Percentiles rank a stretch among this genome's conserved stretches.
phyloP scores from a whole-genome alignment of 2,888 invertebrate genomes.

The Arctia plantaginis region DNA sequence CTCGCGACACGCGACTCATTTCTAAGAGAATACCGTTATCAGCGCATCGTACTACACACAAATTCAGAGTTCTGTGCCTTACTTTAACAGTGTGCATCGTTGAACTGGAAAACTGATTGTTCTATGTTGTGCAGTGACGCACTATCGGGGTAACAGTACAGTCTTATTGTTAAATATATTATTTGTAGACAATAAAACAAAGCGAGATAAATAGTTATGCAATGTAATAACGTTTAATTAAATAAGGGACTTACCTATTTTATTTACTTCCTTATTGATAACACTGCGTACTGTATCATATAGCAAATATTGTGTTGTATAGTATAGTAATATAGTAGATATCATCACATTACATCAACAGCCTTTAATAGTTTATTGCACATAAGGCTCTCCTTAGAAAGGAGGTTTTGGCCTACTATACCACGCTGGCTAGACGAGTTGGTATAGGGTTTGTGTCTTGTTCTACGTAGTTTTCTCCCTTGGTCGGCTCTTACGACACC shows the following conservation, averaged over 20 bases:
- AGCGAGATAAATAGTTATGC: neutral
- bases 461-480: no score
- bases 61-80: no score
- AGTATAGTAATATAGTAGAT: neutral
- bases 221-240: neutral
- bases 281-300: neutral
- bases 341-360: neutral
- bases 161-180: neutral
- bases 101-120: neutral
- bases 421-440: no score
- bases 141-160: neutral
- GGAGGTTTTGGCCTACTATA: no score
- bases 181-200: conserved; percentile 4
- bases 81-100: no score
- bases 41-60: no score
- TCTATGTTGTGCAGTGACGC: neutral
- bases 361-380: no score
- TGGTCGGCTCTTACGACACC: no score
- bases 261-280: conserved; percentile 8
- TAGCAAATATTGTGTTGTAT: conserved; percentile 1
- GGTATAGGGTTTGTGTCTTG: no score
- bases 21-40: no score
- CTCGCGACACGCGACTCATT: no score
- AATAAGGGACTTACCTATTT: neutral
- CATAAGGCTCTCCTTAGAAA: no score